These are phyloP conservation scores for Leucoraja erinaceus DNA, from an alignment of 2,113 vertebrate genomes.

Conservation along the genomic window DNA sequence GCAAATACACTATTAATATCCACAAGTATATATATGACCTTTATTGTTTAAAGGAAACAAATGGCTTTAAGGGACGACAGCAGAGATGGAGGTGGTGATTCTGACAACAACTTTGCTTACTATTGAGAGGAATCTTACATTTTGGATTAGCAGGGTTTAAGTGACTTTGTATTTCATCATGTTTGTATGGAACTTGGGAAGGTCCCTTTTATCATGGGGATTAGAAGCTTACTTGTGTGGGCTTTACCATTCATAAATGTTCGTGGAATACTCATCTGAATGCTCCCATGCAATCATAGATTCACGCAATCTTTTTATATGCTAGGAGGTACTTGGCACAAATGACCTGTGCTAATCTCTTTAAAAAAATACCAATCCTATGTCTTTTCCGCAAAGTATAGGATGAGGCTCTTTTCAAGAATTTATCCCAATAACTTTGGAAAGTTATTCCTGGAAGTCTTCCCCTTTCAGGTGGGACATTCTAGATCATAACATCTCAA, in stretches of 20 bases:
- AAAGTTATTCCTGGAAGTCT: background rate
- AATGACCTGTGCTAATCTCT: background rate
- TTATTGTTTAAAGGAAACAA: background rate
- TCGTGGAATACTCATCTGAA: background rate
- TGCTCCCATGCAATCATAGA: background rate
- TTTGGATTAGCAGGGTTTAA: background rate
- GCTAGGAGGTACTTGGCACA: no score
- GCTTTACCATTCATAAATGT: background rate
- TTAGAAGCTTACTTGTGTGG: background rate
- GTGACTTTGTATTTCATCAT: background rate
- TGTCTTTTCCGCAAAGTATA: background rate
- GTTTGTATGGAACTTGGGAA: background rate
- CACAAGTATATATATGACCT: background rate
- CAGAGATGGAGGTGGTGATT: background rate
- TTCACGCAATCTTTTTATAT: no score
- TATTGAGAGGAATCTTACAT: background rate
- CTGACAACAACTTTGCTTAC: background rate
- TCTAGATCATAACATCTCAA: background rate
- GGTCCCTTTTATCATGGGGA: background rate
- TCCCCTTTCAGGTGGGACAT: background rate
- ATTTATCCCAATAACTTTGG: background rate
- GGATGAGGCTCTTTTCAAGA: background rate
- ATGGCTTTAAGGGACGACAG: background rate
- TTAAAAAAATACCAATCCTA: background rate
- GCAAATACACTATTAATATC: background rate